Base-by-base conservation (phyloP, 53 echinoderm and acorn worm genomes). In the Holothuria scabra region DNA sequence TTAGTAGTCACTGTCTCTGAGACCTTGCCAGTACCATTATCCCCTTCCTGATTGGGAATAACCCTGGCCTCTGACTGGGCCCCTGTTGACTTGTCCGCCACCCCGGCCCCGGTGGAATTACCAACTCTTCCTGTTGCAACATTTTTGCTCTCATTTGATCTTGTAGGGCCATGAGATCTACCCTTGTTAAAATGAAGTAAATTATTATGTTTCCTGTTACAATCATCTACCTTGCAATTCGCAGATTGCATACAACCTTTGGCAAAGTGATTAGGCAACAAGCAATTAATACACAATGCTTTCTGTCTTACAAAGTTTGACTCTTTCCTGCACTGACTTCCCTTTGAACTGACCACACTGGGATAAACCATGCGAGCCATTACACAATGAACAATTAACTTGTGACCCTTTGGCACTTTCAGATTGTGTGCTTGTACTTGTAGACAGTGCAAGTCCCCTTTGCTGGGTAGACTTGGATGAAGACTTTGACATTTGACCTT, bases 131-230 rank as follows among this genome's bases (percentile, higher is more conserved):
- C 35, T 25, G 32, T 32, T 28, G 25, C 59, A 28, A 28, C 13
- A 29, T 31, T 61, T 20, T 48, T 21, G 28, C 23, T 26, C n/a
- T 49, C 49, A 25, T 35, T 38, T 38, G 20, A 34, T n/a, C 37
- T 34, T n/a, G 37, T 13, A 16, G 19, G 35, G 13, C 28, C 25
- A 13, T 65, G 65, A 12, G 16, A 19, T 7, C 35, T 12, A 12
- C 4, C 60, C 5, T 28, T 60, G 20, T 32, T 20, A 66, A 83
- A 65, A 67, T 69, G 71, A 18, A 69, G 69, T 11, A n/a, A n/a
- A n/a, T n/a, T n/a, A 84, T 68, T 35, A 25, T 84, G 84, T 58
- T 70, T 68, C 57, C 56, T 56, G 12, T 30, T 25, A 56, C 84
- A 84, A 13, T 49, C 69, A 24, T 84, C 84, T 9, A 68, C 32